Evolutionary conservation across 2,113 vertebrate species (phyloP).

Genomic region (Hirundichthys speculiger): DNA sequence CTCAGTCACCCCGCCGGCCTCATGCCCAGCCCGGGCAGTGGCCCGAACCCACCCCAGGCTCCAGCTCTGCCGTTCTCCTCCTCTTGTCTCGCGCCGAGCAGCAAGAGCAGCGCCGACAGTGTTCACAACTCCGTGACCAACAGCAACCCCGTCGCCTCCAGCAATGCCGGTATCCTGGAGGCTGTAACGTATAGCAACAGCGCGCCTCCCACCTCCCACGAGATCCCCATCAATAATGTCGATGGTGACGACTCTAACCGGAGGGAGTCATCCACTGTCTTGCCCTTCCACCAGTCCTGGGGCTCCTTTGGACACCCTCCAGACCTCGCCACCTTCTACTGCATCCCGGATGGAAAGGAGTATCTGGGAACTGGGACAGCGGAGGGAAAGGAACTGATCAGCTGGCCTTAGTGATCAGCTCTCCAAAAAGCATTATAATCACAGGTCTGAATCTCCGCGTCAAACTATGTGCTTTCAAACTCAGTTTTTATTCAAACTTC

Average conservation of each 20-base stretch:
- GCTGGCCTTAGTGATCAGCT: slow-evolving; percentile 56
- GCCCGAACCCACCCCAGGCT: slow-evolving; percentile 40
- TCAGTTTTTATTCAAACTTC: slow-evolving; percentile 4
- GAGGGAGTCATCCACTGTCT: slow-evolving; percentile 26
- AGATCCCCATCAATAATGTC: slow-evolving; percentile 19
- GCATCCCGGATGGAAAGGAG: slow-evolving; percentile 55
- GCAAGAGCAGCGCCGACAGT: slow-evolving; percentile 29
- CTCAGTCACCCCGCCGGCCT: slow-evolving; percentile 57
- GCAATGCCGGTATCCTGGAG: slow-evolving; percentile 41
- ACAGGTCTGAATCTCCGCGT: neutral
- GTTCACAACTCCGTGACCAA: slow-evolving; percentile 35
- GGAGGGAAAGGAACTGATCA: slow-evolving; percentile 43
- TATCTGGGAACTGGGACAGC: slow-evolving; percentile 24
- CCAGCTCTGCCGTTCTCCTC: slow-evolving; percentile 44
- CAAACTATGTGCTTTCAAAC: slow-evolving; percentile 22
- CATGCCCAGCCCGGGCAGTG: slow-evolving; percentile 51
- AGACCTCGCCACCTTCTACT: slow-evolving; percentile 47
- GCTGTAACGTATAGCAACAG: slow-evolving; percentile 42
- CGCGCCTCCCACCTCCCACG: slow-evolving; percentile 32
- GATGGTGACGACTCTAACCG: slow-evolving; percentile 39
- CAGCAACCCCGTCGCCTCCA: slow-evolving; percentile 36
- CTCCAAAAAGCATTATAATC: slow-evolving; percentile 19
- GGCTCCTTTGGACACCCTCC: slow-evolving; percentile 60
- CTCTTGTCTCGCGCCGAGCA: slow-evolving; percentile 28
- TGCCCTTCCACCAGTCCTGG: slow-evolving; percentile 69